Percentiles rank a stretch among this genome's conserved stretches.
Conservation (phyloP, 2,113 vertebrate species). For the Edolisoma coerulescens region DNA sequence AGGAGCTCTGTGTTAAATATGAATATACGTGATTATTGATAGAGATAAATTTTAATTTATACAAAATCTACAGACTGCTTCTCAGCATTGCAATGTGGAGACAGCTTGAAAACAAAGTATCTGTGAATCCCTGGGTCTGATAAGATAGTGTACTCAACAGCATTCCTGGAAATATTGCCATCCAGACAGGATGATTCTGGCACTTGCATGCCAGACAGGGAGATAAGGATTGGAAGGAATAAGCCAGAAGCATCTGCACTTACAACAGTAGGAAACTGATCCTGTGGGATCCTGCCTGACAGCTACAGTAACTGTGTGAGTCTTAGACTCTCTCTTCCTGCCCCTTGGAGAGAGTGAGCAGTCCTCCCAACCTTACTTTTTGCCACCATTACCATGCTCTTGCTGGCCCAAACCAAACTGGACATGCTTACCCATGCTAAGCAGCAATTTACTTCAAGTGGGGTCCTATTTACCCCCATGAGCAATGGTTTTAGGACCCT, state of each 20-base stretch:
- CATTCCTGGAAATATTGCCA: neutral
- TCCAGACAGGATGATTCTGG: neutral
- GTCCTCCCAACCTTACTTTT: neutral
- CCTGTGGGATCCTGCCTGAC: neutral
- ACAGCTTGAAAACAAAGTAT: neutral
- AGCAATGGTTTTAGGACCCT: neutral
- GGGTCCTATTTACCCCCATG: neutral
- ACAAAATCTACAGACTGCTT: neutral
- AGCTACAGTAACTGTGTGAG: neutral
- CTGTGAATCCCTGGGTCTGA: neutral
- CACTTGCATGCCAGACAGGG: neutral
- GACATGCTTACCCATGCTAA: neutral
- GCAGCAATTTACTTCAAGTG: neutral
- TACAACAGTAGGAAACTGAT: neutral
- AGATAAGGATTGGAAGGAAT: neutral
- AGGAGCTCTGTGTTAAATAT: neutral
- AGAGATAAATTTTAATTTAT: neutral
- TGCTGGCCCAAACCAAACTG: neutral
- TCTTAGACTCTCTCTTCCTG: neutral
- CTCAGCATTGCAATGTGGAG: neutral
- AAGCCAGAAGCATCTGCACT: neutral
- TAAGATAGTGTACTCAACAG: neutral
- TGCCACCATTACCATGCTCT: neutral
- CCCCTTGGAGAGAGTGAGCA: neutral
- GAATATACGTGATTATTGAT: neutral